phyloP scores from a whole-genome alignment of 2,888 invertebrate genomes.

The Eupithecia dodoneata region DNA sequence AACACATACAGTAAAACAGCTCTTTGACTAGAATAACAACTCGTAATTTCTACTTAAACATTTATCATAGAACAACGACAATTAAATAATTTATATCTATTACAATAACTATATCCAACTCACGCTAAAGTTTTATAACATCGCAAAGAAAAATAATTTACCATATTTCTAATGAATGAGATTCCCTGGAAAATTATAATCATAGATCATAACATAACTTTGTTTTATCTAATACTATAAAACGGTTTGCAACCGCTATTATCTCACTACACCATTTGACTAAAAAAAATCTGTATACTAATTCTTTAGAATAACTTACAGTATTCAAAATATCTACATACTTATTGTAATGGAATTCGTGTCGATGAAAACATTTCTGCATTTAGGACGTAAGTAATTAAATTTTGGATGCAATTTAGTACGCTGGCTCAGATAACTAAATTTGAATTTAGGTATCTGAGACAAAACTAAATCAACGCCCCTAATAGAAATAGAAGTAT shows the following conservation, averaged over 20 bases:
- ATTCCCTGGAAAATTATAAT: slow-evolving; percentile 8
- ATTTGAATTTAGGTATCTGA: no score
- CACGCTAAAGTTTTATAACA: slow-evolving; percentile 28
- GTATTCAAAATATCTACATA: slow-evolving; percentile 1
- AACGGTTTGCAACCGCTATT: slow-evolving; percentile 26
- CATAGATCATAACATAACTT: not conserved
- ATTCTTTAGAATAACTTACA: not conserved
- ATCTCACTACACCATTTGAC: not conserved
- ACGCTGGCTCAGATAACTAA: no score
- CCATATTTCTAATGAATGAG: slow-evolving; percentile 6
- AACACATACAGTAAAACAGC: slow-evolving; percentile 74
- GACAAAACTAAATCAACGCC: no score
- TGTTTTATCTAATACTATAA: not conserved
- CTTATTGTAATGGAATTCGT: slow-evolving; percentile 19
- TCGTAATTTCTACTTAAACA: slow-evolving; percentile 68
- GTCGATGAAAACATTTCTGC: not conserved
- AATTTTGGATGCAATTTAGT: no score
- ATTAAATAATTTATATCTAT: slow-evolving; percentile 54
- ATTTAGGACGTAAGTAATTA: not conserved
- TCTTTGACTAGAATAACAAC: slow-evolving; percentile 80
- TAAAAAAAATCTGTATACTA: not conserved
- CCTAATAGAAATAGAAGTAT: not conserved
- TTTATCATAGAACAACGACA: slow-evolving; percentile 74
- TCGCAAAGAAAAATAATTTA: slow-evolving; percentile 24
- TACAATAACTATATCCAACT: slow-evolving; percentile 27